Base-by-base conservation (phyloP, 2,797 vertebrate genomes). In the Betta splendens region DNA sequence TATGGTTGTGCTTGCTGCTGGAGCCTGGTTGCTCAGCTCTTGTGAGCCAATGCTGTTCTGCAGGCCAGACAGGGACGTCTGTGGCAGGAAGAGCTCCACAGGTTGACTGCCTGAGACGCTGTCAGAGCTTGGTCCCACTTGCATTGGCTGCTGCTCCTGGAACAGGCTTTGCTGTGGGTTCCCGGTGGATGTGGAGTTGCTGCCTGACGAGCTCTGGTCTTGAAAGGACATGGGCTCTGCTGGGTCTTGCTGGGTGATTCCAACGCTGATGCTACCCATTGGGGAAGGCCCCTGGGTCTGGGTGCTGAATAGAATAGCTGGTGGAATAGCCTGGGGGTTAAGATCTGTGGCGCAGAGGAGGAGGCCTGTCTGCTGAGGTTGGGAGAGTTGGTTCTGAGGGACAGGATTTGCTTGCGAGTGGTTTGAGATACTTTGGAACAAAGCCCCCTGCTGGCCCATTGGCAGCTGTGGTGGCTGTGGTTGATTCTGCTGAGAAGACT, bases 141-240 rank as follows among this genome's bases (percentile, higher is more conserved):
- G 98, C 89, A 99, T 96, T 75, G 96, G 96, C 81, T 97, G 94
- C 3, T 96, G 96, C 62, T 93, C 94, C 77, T 97, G 98, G 89
- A 97, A 97, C 70, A 97, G 89, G 37, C 87, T 65, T 36, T 91
- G 90, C 65, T 94, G 95, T 70, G 90, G 90, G 53, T 89, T 89
- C 12, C 77, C 73, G 7, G 66, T 29, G 12, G 88, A 65, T 39
- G 35, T 38, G 1, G 92, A 76, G 51, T 85, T 93, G 69, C 85
- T 87, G 48, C 89, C 88, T 23, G 93, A 90, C 0, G 93, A 84
- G 45, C 88, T 92, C 84, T 95, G 95, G 69, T 92, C 95, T 89
- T 97, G 95, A 85, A 98, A 99, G 26, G 95, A 95, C 94, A 98
- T 95, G 64, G 95, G 92, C 86, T 96, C 93, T 31, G 87, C 68